phyloP scores from a whole-genome alignment of 2,888 invertebrate genomes.

The Zeuzera pyrina region DNA sequence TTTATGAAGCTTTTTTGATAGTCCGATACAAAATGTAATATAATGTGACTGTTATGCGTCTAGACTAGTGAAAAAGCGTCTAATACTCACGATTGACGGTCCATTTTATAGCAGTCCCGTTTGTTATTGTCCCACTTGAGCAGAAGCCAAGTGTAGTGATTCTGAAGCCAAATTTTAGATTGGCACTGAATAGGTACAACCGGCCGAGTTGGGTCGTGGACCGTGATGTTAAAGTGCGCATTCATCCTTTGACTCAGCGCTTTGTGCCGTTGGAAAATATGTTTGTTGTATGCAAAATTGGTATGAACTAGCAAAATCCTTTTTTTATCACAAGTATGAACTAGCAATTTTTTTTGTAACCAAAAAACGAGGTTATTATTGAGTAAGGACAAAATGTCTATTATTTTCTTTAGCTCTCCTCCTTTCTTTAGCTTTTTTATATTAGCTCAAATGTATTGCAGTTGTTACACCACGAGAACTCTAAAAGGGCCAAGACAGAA shows the following conservation, averaged over 20 bases:
- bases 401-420: no score
- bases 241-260: conserved; percentile 6
- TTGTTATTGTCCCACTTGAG: conserved; percentile 54
- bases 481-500: no score
- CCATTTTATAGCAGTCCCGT: conserved; percentile 35
- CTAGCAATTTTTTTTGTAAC: no score
- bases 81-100: conserved; percentile 30
- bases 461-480: no score
- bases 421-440: no score
- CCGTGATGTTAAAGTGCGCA: conserved; percentile 5
- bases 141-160: conserved; percentile 37
- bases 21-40: conserved; percentile 8
- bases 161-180: conserved; percentile 31
- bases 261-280: conserved; percentile 1
- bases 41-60: conserved; percentile 31
- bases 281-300: conserved; percentile 7
- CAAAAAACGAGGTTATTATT: no score
- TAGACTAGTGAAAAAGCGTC: conserved; percentile 35
- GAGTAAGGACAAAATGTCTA: no score
- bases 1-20: no score
- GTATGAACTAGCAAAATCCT: no score
- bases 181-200: conserved; percentile 21
- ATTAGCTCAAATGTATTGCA: no score
- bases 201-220: conserved; percentile 8
- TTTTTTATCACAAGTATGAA: no score